Evolutionary conservation across 2,113 vertebrate species (phyloP).

Genomic region (Chamaetylas fuelleborni): DNA sequence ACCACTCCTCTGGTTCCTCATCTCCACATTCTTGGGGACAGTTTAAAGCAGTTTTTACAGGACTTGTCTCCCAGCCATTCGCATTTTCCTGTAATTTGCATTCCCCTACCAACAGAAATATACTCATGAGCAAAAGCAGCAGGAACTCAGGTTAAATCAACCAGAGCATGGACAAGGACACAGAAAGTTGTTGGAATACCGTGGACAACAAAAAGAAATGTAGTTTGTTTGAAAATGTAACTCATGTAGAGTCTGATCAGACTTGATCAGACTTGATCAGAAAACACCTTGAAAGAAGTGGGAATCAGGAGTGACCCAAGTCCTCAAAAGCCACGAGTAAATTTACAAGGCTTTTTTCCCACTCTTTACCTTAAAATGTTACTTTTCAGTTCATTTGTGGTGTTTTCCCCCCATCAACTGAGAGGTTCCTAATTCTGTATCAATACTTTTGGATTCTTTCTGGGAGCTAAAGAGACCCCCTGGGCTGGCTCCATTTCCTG

Average conservation of each 20-base stretch:
- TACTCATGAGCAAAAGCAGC: background rate
- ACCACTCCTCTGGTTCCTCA: background rate
- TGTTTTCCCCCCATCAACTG: background rate
- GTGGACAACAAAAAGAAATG: background rate
- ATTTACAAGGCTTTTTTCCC: background rate
- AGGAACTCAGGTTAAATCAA: background rate
- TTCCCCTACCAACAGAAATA: background rate
- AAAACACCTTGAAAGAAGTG: background rate
- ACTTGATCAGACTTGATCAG: too few relatives aligned
- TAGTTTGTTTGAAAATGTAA: background rate
- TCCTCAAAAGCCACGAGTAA: background rate
- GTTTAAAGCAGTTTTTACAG: background rate
- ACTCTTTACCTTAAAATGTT: background rate
- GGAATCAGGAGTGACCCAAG: background rate
- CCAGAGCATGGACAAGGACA: background rate
- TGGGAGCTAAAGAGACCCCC: background rate
- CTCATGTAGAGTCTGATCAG: background rate
- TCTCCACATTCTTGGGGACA: background rate
- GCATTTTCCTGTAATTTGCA: background rate
- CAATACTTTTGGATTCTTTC: background rate
- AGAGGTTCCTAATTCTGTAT: background rate
- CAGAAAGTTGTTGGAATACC: background rate
- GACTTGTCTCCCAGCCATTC: background rate
- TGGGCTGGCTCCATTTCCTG: background rate
- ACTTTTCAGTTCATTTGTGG: background rate